Evolutionary conservation across 92 coral and sea anemone species (phyloP), one percentile per base, ranked within the genome.

Genomic region (Parazoanthus darwini): DNA sequence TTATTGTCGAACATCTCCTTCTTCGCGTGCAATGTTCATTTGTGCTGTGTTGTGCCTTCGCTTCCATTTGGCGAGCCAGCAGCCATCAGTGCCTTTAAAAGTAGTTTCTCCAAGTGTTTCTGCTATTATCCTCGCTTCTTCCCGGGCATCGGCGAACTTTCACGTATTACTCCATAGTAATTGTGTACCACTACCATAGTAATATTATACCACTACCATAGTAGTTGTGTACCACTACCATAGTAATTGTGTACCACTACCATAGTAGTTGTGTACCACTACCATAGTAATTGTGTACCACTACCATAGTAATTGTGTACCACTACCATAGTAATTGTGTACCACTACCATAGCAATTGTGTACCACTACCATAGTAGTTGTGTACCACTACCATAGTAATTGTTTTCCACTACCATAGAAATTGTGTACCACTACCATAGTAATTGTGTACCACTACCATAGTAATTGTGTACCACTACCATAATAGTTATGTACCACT

Each of bases 391-490:
- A 29, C 33, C 33, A 29, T 29, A 29, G n/a, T n/a, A n/a, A n/a
- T n/a, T n/a, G n/a, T n/a, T n/a, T n/a, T n/a, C n/a, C n/a, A n/a
- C n/a, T n/a, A n/a, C n/a, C n/a, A n/a, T n/a, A n/a, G n/a, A n/a
- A n/a, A n/a, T n/a, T n/a, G n/a, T n/a, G n/a, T 92, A 92, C 94
- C 93, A 90, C n/a, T 91, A 89, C 93, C 91, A 87, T 29, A 90
- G 87, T 44, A 74, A 48, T n/a, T n/a, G n/a, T n/a, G n/a, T n/a
- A n/a, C n/a, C n/a, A n/a, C n/a, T n/a, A n/a, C n/a, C n/a, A n/a
- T n/a, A n/a, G n/a, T n/a, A n/a, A n/a, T 29, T 29, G 33, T 29
- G 63, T 92, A 92, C 94, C 93, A 90, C n/a, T 91, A 89, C 93
- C 91, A 87, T 29, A 90, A 83, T 44, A 74, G 35, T 29, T 29